Evolutionary conservation across 2,113 vertebrate genomes (phyloP).

Genomic region (Hoplias malabaricus): DNA sequence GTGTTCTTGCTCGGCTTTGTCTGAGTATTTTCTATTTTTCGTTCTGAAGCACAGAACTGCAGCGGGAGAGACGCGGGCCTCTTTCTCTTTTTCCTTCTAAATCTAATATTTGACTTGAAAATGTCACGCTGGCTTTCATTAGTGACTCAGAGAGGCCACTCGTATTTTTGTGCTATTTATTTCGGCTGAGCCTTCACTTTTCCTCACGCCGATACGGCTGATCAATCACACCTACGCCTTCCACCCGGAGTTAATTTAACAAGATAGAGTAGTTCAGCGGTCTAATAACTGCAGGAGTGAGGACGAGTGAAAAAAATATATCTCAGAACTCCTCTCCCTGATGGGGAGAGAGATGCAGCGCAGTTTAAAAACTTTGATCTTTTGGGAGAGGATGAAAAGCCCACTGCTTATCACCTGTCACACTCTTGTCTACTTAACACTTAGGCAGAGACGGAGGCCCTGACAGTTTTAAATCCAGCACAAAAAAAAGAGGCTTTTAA

Average conservation of each 20-base stretch:
- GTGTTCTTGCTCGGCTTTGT: not conserved
- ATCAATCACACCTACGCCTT: slow-evolving; percentile 49
- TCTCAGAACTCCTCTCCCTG: not conserved
- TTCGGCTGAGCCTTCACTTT: slow-evolving; percentile 27
- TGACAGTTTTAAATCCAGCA: slow-evolving; percentile 38
- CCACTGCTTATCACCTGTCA: slow-evolving; percentile 45
- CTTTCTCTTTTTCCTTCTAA: slow-evolving; percentile 31
- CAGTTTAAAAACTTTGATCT: slow-evolving; percentile 34
- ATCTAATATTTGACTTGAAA: slow-evolving; percentile 58
- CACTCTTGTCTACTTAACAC: slow-evolving; percentile 42
- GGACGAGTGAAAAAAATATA: slow-evolving; percentile 13
- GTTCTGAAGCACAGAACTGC: not conserved
- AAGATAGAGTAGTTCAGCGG: slow-evolving; percentile 41
- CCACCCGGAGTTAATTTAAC: slow-evolving; percentile 48
- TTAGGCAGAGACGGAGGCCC: slow-evolving; percentile 3
- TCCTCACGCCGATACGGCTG: slow-evolving; percentile 36
- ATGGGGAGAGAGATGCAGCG: slow-evolving; percentile 20
- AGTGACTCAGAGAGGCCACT: slow-evolving; percentile 39
- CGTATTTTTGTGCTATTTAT: slow-evolving; percentile 49
- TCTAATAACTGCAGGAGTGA: slow-evolving; percentile 38
- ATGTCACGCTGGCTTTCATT: slow-evolving; percentile 54
- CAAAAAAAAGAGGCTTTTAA: slow-evolving; percentile 25
- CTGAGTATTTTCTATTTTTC: not conserved
- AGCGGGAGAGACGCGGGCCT: slow-evolving; percentile 19
- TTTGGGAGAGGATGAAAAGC: slow-evolving; percentile 32